Base-by-base conservation (phyloP, 2,888 invertebrate species). In the Pyrrhia umbra region DNA sequence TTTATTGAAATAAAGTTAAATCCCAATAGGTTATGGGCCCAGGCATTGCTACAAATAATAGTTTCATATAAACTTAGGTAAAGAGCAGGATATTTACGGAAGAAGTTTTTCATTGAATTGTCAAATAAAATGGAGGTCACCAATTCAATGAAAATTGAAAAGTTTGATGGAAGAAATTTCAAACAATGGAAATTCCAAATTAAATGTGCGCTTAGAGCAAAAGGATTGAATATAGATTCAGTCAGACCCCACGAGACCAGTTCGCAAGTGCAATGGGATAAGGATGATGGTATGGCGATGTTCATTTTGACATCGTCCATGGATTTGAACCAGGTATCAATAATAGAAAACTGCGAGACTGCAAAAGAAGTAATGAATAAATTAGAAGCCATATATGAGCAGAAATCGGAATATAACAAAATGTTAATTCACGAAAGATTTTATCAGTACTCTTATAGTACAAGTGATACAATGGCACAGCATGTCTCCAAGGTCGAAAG, bases 241-340 rank as follows among this genome's bases (percentile, higher is more conserved):
- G n/a, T 16, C 51, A 67, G 20, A 67, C 56, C 69, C n/a, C n/a
- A n/a, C 0, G 50, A 15, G 45, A 30, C 23, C 27, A 43, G 10
- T 2, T 30, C 23, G 21, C 54, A 40, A 25, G n/a, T n/a, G n/a
- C 55, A 67, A 6, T 72, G 69, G 72, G 13, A 50, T n/a, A 70
- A 68, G 56, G 56, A 68, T 64, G 64, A 77, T 39, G 77, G 70
- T 15, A 65, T 77, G 73, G 71, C 71, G 8, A 74, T 73, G 65
- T 74, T 71, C 16, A 67, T 77, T 8, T 8, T 67, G n/a, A 76
- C 70, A 0, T 75, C 65, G 0, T 37, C 64, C 1, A 68, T 73
- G 78, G 73, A 77, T n/a, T 61, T 76, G 1, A 76, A 67, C 0
- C 78, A 79, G 71, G 68, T 82, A 8, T 6, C 66, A n/a, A 16